Evolutionary conservation across 2,113 vertebrate genomes (phyloP).

Genomic region (Microcebus murinus): DNA sequence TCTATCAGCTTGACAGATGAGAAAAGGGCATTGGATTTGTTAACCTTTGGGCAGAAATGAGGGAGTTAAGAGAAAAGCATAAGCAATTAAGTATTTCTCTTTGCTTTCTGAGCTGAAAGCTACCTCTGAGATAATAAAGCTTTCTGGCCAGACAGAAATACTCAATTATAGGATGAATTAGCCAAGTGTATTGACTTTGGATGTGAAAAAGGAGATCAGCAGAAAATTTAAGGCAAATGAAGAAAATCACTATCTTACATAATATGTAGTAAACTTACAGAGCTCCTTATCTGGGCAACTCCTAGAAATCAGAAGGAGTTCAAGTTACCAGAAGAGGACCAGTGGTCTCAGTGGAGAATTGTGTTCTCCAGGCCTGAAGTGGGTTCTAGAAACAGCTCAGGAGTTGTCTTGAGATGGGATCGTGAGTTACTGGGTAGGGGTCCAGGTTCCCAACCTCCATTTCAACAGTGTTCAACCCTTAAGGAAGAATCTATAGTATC

Average conservation of each 20-base stretch:
- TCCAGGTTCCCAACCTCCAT: not conserved
- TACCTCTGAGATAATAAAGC: not conserved
- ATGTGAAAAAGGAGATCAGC: not conserved
- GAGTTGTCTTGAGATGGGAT: not conserved
- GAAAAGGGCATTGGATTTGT: not conserved
- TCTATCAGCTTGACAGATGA: not conserved
- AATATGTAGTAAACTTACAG: not conserved
- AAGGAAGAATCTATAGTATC: not conserved
- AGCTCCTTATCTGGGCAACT: not conserved
- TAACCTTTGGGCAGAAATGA: not conserved
- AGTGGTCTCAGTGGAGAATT: not conserved
- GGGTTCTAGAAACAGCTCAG: not conserved
- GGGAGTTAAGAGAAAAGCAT: not conserved
- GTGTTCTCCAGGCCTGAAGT: not conserved
- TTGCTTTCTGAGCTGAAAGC: not conserved
- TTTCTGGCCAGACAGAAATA: not conserved
- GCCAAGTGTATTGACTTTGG: not conserved
- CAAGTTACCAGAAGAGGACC: not conserved
- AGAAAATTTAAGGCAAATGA: not conserved
- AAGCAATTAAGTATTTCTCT: not conserved
- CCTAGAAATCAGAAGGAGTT: not conserved
- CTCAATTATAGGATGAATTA: not conserved
- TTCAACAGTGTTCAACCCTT: not conserved
- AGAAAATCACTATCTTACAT: not conserved
- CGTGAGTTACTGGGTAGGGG: not conserved